Evolutionary conservation across 1,140 invertebrate species (phyloP).

Genomic region (Condylostylus longicornis): DNA sequence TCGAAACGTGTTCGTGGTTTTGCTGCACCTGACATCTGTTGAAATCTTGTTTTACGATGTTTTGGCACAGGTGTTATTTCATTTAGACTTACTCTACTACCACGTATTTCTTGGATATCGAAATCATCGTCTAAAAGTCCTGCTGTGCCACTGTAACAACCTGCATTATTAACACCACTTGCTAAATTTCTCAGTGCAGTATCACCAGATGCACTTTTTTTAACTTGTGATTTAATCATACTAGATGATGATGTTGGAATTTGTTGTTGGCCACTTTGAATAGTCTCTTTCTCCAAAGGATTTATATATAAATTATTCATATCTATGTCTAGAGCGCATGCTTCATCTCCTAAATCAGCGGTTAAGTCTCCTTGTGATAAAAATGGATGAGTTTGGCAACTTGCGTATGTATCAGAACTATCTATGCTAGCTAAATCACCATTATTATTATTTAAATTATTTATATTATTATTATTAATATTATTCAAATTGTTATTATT

Average conservation of each 20-base stretch:
- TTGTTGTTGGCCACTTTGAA: slow-evolving; percentile 3
- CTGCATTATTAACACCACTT: slow-evolving; percentile 24
- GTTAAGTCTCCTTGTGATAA: slow-evolving; percentile 68
- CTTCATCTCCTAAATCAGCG: slow-evolving; percentile 42
- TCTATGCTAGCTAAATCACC: slow-evolving; percentile 58
- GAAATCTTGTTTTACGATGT: slow-evolving; percentile 72
- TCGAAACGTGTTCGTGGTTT: slow-evolving; percentile 26
- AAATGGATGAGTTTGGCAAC: slow-evolving; percentile 88
- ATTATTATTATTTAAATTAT: slow-evolving; percentile 35
- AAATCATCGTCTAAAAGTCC: slow-evolving; percentile 39
- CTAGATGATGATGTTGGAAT: slow-evolving; percentile 20
- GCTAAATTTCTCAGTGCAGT: slow-evolving; percentile 41
- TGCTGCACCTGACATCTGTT: slow-evolving; percentile 36
- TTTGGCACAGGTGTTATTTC: slow-evolving; percentile 58
- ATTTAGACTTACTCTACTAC: slow-evolving; percentile 46
- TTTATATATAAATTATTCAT: slow-evolving; percentile 82
- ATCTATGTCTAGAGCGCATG: slow-evolving; percentile 34
- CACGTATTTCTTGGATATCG: slow-evolving; percentile 36
- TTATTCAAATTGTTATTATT: neutral
- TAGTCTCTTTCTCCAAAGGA: slow-evolving; percentile 52
- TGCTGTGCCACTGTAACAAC: too few species aligned
- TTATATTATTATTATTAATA: slow-evolving; percentile 12
- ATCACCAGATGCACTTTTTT: slow-evolving; percentile 64
- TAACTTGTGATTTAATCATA: slow-evolving; percentile 37
- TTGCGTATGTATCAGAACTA: slow-evolving; percentile 85